phyloP scores from a whole-genome alignment of 2,888 invertebrate species.

The Eudasyphora cyanicolor region DNA sequence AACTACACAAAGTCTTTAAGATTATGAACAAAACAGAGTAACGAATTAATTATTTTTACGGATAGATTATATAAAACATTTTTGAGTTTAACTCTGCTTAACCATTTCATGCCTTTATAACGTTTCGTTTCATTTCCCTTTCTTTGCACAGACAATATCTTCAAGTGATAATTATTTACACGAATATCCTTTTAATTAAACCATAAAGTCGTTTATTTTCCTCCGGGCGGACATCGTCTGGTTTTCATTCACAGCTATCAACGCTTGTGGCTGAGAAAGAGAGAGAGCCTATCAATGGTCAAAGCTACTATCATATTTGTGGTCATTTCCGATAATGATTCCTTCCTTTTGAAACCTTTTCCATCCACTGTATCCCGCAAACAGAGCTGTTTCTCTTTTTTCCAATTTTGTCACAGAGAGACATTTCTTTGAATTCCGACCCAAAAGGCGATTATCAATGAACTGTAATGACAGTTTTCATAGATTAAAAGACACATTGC shows the following conservation, averaged over 20 bases:
- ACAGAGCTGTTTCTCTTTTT: background rate
- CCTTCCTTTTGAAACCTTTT: conserved; percentile 23
- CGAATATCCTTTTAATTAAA: conserved; percentile 78
- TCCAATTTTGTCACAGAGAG: background rate
- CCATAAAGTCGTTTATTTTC: conserved; percentile 69
- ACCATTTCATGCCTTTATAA: conserved; percentile 6
- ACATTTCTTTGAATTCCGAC: conserved; percentile 8
- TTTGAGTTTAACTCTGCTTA: background rate
- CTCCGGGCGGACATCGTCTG: background rate
- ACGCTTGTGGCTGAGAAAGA: conserved; percentile 41
- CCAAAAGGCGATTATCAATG: conserved; percentile 57
- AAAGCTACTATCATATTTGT: conserved; percentile 65
- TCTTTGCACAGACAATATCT: conserved; percentile 46
- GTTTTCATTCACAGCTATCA: conserved; percentile 30
- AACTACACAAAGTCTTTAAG: conserved; percentile 73
- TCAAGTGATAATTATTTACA: conserved; percentile 69
- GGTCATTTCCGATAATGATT: conserved; percentile 66
- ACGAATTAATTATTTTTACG: conserved; percentile 63
- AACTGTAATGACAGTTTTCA: conserved; percentile 65
- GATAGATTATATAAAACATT: conserved; percentile 41
- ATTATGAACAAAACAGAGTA: conserved; percentile 67
- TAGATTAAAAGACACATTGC: conserved; percentile 61
- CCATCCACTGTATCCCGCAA: background rate
- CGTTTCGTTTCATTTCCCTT: conserved; percentile 25
- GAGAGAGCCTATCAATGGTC: conserved; percentile 60